phyloP scores from a whole-genome alignment of 2,888 invertebrate genomes.

The Hirtodrosophila histrioides region DNA sequence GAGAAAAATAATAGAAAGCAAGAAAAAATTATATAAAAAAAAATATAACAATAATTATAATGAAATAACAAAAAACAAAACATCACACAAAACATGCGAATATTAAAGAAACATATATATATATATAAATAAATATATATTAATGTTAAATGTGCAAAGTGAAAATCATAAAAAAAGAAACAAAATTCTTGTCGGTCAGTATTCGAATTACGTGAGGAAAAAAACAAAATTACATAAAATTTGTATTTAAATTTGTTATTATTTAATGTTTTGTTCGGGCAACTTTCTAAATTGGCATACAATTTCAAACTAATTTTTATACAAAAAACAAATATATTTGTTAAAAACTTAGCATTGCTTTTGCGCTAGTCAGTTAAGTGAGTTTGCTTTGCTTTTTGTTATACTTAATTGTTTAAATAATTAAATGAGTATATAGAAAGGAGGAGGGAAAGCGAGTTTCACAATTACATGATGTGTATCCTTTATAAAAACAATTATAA shows the following conservation, averaged over 20 bases:
- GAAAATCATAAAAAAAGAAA: constrained; percentile 24
- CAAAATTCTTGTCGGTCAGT: constrained; percentile 74
- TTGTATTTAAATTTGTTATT: constrained; percentile 57
- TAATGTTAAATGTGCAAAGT: constrained; percentile 34
- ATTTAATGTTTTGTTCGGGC: constrained; percentile 39
- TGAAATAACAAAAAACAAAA: constrained; percentile 32
- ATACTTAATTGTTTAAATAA: constrained; percentile 40
- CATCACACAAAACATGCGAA: constrained; percentile 49
- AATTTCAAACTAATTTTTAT: constrained; percentile 30
- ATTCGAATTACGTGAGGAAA: constrained; percentile 71
- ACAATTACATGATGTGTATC: constrained; percentile 44
- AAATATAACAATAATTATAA: constrained; percentile 10
- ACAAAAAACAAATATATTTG: constrained; percentile 13
- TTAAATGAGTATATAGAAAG: background rate
- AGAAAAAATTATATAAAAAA: background rate
- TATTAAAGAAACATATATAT: constrained; percentile 39
- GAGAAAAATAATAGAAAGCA: constrained; percentile 10
- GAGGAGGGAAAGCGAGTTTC: constrained; percentile 11
- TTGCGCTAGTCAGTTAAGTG: constrained; percentile 63
- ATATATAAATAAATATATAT: constrained; percentile 21
- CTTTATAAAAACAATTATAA: constrained; percentile 52
- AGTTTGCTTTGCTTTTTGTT: constrained; percentile 55
- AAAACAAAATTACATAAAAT: constrained; percentile 34
- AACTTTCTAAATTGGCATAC: constrained; percentile 51
- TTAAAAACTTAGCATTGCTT: constrained; percentile 49